These are phyloP conservation scores for Cotesia congregata DNA, from an alignment of 2,888 invertebrate species.

Conservation along the genomic window DNA sequence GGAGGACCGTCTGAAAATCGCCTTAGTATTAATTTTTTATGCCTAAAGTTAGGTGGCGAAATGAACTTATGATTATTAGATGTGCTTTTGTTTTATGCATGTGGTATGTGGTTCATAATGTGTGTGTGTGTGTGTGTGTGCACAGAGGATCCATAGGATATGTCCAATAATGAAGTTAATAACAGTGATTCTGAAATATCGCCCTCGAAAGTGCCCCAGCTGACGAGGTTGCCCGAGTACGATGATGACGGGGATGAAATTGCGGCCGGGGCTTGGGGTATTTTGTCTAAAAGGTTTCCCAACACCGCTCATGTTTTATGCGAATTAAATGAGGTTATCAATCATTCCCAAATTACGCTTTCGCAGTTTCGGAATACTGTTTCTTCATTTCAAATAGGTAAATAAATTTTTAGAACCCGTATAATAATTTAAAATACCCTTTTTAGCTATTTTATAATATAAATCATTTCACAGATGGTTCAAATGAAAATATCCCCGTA, in stretches of 20 bases:
- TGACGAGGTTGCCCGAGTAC: constrained; percentile 47
- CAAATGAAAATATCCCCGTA: background rate
- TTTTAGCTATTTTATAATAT: background rate
- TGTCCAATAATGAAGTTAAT: constrained; percentile 27
- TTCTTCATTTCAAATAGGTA: constrained; percentile 7
- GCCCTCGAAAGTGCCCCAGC: constrained; percentile 33
- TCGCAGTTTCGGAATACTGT: constrained; percentile 15
- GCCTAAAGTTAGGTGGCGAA: background rate
- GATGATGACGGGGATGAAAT: constrained; percentile 52
- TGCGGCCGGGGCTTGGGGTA: constrained; percentile 51
- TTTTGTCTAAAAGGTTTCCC: constrained; percentile 58
- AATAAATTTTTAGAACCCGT: background rate
- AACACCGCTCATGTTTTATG: constrained; percentile 59
- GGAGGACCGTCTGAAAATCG: too few species aligned
- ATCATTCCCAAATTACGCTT: constrained; percentile 58
- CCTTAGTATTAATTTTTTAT: too few species aligned
- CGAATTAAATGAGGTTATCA: constrained; percentile 59
- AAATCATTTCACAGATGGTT: background rate
- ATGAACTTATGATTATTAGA: constrained; percentile 1
- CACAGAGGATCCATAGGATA: background rate
- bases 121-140: background rate
- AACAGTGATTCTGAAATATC: constrained; percentile 18
- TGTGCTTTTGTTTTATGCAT: constrained; percentile 19
- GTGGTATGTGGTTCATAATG: background rate
- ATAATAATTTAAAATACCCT: background rate